Percentiles rank a stretch among this genome's conserved stretches.
Evolutionary conservation across 2,888 invertebrate genomes (phyloP).

Genomic region (Macrosiphum euphorbiae): DNA sequence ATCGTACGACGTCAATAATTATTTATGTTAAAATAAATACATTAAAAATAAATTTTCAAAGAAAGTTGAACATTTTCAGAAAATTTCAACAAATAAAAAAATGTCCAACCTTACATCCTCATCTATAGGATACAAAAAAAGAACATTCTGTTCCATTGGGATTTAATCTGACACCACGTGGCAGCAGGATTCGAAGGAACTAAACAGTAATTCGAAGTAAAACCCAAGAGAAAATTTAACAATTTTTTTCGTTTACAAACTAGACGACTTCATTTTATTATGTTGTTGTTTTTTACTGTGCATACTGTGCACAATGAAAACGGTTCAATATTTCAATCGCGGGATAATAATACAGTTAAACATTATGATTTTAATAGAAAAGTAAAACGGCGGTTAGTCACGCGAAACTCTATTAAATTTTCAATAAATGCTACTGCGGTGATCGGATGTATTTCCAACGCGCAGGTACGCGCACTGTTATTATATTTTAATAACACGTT

Average conservation of each 20-base stretch:
- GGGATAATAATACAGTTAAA: conserved; percentile 8
- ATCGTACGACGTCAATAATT: no score
- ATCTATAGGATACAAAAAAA: neutral
- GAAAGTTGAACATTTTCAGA: no score
- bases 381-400: conserved; percentile 1
- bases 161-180: neutral
- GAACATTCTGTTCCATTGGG: neutral
- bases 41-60: no score
- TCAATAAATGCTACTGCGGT: conserved; percentile 15
- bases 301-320: neutral
- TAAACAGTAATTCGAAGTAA: neutral
- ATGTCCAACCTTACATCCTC: no score
- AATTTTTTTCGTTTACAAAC: neutral
- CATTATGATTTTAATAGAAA: conserved; percentile 24
- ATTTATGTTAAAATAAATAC: no score
- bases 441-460: neutral
- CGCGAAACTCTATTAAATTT: conserved; percentile 3
- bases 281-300: neutral
- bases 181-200: no score
- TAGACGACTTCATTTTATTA: neutral
- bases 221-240: neutral
- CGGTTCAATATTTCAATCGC: conserved; percentile 21
- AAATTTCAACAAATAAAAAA: no score
- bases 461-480: neutral
- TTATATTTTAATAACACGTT: neutral